Conservation (phyloP, 2,888 invertebrate species). For the Eilema griseolum region DNA sequence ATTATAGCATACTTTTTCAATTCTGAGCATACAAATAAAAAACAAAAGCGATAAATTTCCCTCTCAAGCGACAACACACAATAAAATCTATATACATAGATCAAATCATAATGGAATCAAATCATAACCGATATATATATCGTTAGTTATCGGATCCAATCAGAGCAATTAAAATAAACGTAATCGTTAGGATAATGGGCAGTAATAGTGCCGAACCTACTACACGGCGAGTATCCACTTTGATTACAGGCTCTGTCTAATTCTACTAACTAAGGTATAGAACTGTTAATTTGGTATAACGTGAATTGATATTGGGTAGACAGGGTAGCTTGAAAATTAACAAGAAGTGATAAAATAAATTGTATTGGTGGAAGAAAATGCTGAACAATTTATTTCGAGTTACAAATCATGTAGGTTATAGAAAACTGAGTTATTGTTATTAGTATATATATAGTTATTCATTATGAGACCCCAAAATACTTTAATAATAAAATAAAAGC, state of each 20-base stretch:
- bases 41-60: background rate
- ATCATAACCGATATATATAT: slow-evolving; percentile 50
- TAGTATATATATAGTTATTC: too few species aligned
- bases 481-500: too few species aligned
- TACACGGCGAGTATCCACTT: slow-evolving; percentile 23
- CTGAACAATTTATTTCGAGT: background rate
- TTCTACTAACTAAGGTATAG: slow-evolving; percentile 50
- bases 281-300: slow-evolving; percentile 48
- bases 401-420: background rate
- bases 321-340: slow-evolving; percentile 36
- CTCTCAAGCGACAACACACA: slow-evolving; percentile 22
- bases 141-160: slow-evolving; percentile 57
- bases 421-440: too few species aligned
- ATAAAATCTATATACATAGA: slow-evolving; percentile 22
- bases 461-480: too few species aligned
- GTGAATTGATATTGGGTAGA: slow-evolving; percentile 41
- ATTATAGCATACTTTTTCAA: too few species aligned
- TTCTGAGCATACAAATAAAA: background rate
- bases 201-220: slow-evolving; percentile 54
- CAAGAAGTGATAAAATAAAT: slow-evolving; percentile 21
- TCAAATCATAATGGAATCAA: slow-evolving; percentile 41
- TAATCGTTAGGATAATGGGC: slow-evolving; percentile 62
- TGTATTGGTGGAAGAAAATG: background rate
- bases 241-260: slow-evolving; percentile 47
- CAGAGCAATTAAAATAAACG: slow-evolving; percentile 64